A percentile compares a stretch with the other conserved stretches of the same genome.
Evolutionary conservation across 2,888 invertebrate species (phyloP).

Genomic region (Pachycephus smyrnensis): DNA sequence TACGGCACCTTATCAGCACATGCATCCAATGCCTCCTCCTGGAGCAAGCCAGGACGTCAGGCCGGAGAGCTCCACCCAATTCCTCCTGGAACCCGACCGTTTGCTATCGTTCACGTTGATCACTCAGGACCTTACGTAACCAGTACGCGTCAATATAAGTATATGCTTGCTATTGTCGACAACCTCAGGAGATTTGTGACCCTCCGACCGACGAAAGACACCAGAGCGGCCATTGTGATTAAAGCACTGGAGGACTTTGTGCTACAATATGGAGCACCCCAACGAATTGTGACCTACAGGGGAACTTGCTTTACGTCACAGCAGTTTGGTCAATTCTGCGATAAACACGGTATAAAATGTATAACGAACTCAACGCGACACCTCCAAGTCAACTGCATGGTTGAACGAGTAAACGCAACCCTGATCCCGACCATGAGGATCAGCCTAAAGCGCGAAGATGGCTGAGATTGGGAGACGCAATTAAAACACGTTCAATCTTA

Average conservation of each 20-base stretch:
- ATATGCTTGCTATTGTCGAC: conserved; percentile 37
- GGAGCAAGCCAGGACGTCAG: conserved; percentile 33
- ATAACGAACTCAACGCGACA: conserved; percentile 31
- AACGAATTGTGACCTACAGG: conserved; percentile 29
- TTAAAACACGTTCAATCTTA: conserved; percentile 23
- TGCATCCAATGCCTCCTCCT: conserved; percentile 41
- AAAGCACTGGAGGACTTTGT: conserved; percentile 31
- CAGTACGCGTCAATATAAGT: conserved; percentile 26
- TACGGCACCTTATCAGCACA: conserved; percentile 29
- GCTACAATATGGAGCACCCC: conserved; percentile 32
- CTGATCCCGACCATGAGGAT: conserved; percentile 28
- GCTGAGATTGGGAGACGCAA: conserved; percentile 27
- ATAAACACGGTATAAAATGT: conserved; percentile 21
- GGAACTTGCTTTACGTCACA: conserved; percentile 32
- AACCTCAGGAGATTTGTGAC: conserved; percentile 36
- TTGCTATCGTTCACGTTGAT: conserved; percentile 37
- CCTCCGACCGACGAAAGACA: conserved; percentile 22
- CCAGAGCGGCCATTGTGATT: conserved; percentile 12
- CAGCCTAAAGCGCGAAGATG: conserved; percentile 16
- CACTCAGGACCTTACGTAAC: conserved; percentile 38
- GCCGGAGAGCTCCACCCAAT: conserved; percentile 39
- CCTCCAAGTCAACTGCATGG: conserved; percentile 34
- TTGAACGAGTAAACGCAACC: conserved; percentile 30
- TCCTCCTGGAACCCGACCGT: conserved; percentile 36
- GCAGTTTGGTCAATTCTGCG: conserved; percentile 27